phyloP scores from a whole-genome alignment of 2,113 vertebrate species.

The Pollachius pollachius region DNA sequence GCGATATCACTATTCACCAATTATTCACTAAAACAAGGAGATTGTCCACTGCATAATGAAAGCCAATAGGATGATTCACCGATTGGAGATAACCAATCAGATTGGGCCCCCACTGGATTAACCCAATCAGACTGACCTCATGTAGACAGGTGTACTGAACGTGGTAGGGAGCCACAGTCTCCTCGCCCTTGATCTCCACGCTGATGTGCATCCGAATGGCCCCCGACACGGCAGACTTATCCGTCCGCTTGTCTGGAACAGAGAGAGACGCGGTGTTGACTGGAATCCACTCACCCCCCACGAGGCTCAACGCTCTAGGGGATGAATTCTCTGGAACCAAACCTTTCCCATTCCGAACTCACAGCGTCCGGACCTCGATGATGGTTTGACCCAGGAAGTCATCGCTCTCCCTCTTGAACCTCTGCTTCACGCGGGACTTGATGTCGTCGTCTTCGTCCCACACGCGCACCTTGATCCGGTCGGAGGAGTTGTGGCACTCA shows the following conservation, averaged over 20 bases:
- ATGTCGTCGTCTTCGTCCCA: conserved; percentile 98
- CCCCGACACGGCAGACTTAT: conserved; percentile 94
- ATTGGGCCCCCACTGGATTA: background rate
- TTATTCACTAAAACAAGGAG: no score
- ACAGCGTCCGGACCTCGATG: conserved; percentile 97
- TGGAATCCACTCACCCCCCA: no score
- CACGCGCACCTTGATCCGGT: conserved; percentile 95
- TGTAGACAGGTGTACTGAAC: conserved; percentile 98
- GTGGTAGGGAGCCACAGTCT: conserved; percentile 95
- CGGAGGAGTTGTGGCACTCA: conserved; percentile 95
- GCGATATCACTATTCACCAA: no score
- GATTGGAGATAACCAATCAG: no score
- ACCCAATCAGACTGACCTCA: conserved; percentile 77
- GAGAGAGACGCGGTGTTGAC: background rate
- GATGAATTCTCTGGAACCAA: no score
- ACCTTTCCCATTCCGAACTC: conserved; percentile 43
- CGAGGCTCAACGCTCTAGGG: background rate
- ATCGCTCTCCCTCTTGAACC: conserved; percentile 93
- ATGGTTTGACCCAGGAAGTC: conserved; percentile 97
- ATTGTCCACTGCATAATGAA: no score
- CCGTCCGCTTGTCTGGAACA: conserved; percentile 89
- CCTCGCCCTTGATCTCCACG: conserved; percentile 97
- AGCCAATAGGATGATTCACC: no score
- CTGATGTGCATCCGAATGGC: conserved; percentile 97
- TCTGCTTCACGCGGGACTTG: conserved; percentile 94